Evolutionary conservation across 2,113 vertebrate species (phyloP).

Genomic region (Prunella fulvescens): DNA sequence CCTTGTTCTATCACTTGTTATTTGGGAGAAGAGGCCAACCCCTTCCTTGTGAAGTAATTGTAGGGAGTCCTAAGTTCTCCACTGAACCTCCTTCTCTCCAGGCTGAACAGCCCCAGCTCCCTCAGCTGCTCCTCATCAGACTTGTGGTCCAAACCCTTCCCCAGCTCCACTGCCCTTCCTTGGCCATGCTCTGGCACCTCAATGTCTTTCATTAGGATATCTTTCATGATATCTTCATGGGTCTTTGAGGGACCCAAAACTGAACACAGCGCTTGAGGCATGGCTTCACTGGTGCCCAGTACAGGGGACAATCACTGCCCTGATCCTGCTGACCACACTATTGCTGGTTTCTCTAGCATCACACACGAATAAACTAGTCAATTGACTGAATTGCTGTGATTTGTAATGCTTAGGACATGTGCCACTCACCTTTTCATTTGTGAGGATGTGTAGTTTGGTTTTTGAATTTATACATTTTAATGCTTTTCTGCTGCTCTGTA

Average conservation of each 20-base stretch:
- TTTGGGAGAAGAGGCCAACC: background rate
- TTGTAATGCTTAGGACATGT: background rate
- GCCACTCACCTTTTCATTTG: background rate
- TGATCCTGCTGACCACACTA: background rate
- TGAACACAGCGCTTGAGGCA: background rate
- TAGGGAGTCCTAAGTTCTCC: background rate
- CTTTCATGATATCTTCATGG: no score
- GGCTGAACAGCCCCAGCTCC: background rate
- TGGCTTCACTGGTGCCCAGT: background rate
- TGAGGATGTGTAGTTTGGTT: background rate
- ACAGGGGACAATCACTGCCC: background rate
- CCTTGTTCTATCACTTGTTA: background rate
- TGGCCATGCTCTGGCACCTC: background rate
- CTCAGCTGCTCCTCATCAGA: background rate
- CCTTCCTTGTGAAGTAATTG: background rate
- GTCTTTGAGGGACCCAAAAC: background rate
- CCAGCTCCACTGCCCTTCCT: background rate
- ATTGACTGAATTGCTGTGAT: background rate
- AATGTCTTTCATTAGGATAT: accelerated
- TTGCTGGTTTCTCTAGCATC: background rate
- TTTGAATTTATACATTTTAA: background rate
- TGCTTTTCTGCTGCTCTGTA: background rate
- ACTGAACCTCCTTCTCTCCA: background rate
- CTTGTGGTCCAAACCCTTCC: background rate
- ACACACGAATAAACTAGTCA: background rate